Evolutionary conservation across 2,888 invertebrate genomes (phyloP), one percentile per base, ranked within the genome.

Genomic region (Entomobrya multifasciata): DNA sequence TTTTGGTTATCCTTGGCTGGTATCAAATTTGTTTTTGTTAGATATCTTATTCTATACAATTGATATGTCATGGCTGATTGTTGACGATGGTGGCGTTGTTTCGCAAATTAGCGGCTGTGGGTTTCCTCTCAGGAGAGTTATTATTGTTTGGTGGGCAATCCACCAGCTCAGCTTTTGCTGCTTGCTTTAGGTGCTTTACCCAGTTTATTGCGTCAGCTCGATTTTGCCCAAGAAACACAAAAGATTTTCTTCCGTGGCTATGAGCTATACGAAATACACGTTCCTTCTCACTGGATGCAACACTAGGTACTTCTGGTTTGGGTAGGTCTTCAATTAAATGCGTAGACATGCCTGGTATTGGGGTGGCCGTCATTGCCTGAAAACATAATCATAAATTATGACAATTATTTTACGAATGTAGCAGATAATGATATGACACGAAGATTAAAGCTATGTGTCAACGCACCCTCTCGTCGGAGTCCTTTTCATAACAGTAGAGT

Each of bases 271-370:
- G 83, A 60, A 91, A 91, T 3, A 89, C 88, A 49, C 90, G 80
- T 10, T 90, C 89, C 81, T 88, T 89, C 55, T 91, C 91, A 5
- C 44, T 52, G 25, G 79, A 78, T 11, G 90, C 67, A 10, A 90
- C 72, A 55, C 76, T 87, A 17, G 78, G 87, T 17, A 82, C 86
- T 20, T 91, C 91, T 13, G 89, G 81, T 77, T 90, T 91, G 10
- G 88, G 88, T 15, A 91, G 84, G 20, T 88, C 88, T 52, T 91
- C 91, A n/a, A 92, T 93, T 83, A 93, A 92, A 27, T 93, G 92
- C 8, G 94, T 93, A 11, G 92, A 92, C 90, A 94, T 94, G 41
- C 94, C 94, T 6, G 94, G 94, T 91, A 95, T 92, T 0, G 94
- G 94, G n/a, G 94, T 93, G 0, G 94, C 94, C 0, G 94, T 94